Base-by-base conservation (phyloP, 2,113 vertebrate genomes). In the Silurus meridionalis region DNA sequence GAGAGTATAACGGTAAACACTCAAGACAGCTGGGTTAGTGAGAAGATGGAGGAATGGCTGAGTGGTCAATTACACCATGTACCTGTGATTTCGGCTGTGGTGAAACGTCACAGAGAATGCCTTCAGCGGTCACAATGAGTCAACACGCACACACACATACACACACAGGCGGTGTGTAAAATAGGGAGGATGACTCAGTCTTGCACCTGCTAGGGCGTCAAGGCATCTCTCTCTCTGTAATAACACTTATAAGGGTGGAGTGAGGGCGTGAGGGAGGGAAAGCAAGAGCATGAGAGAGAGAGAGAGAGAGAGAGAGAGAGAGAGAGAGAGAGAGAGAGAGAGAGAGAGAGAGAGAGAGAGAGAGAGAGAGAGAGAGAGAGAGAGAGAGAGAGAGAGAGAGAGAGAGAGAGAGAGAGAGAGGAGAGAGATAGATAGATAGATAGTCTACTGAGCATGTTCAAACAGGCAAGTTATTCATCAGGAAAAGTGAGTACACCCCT, bases 151-250 rank as follows among this genome's bases (percentile, higher is more conserved):
- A 79, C 63, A 77, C 71, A 66, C 83, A 80, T 9, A 74, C 80
- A 83, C 82, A 87, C 86, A 87, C 61, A 84, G 21, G 58, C 79
- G 8, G 52, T 58, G 83, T 86, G 88, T 80, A 86, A 91, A 91
- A 88, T 88, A 87, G 83, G 67, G 88, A 88, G 90, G 82, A 89
- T 94, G 94, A 94, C 85, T 93, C 91, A 94, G 88, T 84, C 72
- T 58, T 91, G 92, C 94, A 94, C 93, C 94, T 95, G 94, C 92
- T 91, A 88, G 84, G 90, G 91, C 71, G 91, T 92, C 92, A 90
- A 88, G 87, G 69, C 75, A 89, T 85, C 75, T 77, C 75, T 82
- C 81, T 89, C 80, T 89, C 75, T 79, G 80, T 48, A 74, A 90
- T 91, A 89, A 89, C 88, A 83, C 86, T 77, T 81, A 75, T 53